Evolutionary conservation across 2,888 invertebrate species (phyloP), one percentile per base, ranked within the genome.

Genomic region (Erebia ligea): DNA sequence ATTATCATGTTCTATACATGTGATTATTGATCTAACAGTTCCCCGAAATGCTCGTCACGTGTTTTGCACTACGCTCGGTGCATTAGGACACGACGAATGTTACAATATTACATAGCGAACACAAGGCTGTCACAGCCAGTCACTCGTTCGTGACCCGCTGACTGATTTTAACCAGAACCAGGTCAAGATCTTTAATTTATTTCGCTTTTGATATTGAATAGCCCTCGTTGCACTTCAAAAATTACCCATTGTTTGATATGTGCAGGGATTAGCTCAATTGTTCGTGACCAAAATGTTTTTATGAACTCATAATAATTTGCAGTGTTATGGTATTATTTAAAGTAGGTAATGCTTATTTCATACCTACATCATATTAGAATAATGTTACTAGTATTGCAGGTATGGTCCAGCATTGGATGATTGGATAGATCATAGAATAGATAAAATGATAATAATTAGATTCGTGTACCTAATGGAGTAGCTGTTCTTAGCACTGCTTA

Each of bases 111-210:
- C 85, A 84, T 82, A 83, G 81, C 82, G 79, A 75, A 82, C 82
- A 84, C 91, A 91, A 91, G 91, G 91, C 84, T 91, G 86, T 87
- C 85, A 85, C 87, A 89, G 88, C 84, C 88, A 89, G 89, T 90
- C 91, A 89, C 90, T 91, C 87, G 91, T 89, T 91, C 92, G 87
- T 92, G 91, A 92, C 92, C 92, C 83, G 89, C 85, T 91, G 90
- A 89, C 90, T 91, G 90, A 91, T 90, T 91, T 89, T 86, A 86
- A 86, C 82, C 81, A 82, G 86, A 91, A 86, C 84, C 86, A 86
- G 92, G 92, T 91, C 92, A 92, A 92, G 92, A 91, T 89, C 91
- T 89, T 90, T 81, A 82, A 85, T 82, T 84, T 88, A 88, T 86
- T 87, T 87, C 80, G 83, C 82, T 85, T 86, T 86, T 86, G 80